phyloP scores from a whole-genome alignment of 2,113 vertebrate genomes.

The Calonectris borealis region DNA sequence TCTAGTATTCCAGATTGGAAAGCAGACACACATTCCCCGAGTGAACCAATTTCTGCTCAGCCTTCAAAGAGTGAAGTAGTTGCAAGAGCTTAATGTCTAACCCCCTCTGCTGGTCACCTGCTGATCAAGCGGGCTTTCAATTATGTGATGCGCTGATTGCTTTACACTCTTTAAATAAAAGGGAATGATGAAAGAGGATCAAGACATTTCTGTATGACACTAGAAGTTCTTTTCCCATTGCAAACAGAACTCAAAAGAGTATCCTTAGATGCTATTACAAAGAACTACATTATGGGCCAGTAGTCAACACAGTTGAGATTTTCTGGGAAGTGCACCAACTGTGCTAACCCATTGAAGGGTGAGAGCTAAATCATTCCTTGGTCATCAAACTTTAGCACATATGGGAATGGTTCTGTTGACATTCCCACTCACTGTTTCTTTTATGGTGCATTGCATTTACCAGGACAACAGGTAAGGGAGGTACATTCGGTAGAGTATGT shows the following conservation, averaged over 20 bases:
- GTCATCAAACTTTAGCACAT: background rate
- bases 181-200: background rate
- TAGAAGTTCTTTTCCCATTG: background rate
- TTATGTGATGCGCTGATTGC: background rate
- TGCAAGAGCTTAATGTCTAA: background rate
- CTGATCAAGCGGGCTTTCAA: background rate
- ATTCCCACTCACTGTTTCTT: background rate
- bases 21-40: background rate
- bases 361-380: background rate
- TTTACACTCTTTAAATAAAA: background rate
- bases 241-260: background rate
- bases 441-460: background rate
- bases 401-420: background rate
- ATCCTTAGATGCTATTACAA: background rate
- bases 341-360: background rate
- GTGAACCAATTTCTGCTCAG: background rate
- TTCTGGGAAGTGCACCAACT: background rate
- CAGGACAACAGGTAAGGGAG: background rate
- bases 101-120: constrained; percentile 56
- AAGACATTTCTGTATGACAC: background rate
- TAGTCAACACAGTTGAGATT: background rate
- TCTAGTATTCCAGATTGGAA: background rate
- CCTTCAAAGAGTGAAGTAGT: background rate
- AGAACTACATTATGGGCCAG: background rate
- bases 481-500: background rate